Conservation (phyloP, 2,888 invertebrate species). For the Strigamia transsilvanica region DNA sequence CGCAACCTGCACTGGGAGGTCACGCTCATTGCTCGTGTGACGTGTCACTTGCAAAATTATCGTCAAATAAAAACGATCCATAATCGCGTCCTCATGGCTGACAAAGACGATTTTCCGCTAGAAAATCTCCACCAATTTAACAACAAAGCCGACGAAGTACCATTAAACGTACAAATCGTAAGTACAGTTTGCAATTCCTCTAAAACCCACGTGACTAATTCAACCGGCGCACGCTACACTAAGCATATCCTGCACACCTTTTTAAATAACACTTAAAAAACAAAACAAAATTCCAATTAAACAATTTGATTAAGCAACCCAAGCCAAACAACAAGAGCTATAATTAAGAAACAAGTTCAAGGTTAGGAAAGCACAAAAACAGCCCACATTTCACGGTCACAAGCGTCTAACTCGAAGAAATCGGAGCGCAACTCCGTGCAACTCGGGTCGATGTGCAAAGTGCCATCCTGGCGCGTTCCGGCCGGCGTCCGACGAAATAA, state of each 20-base stretch:
- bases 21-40: not conserved
- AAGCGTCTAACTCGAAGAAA: not conserved
- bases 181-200: not conserved
- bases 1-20: not conserved
- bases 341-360: not conserved
- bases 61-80: not conserved
- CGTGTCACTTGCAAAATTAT: slow-evolving; percentile 26
- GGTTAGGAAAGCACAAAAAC: not conserved
- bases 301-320: not conserved
- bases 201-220: too few relatives aligned
- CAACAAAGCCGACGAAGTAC: not conserved
- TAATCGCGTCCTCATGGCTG: not conserved
- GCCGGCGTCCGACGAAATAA: too few relatives aligned
- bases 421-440: not conserved
- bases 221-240: too few relatives aligned
- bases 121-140: not conserved
- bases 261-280: too few relatives aligned
- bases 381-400: not conserved
- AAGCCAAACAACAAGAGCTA: too few relatives aligned
- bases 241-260: too few relatives aligned
- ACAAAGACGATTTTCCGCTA: slow-evolving; percentile 2
- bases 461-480: too few relatives aligned
- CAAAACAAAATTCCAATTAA: not conserved
- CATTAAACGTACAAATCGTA: not conserved
- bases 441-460: not conserved